Evolutionary conservation across 2,113 vertebrate species (phyloP).

Genomic region (Chaenocephalus aceratus): DNA sequence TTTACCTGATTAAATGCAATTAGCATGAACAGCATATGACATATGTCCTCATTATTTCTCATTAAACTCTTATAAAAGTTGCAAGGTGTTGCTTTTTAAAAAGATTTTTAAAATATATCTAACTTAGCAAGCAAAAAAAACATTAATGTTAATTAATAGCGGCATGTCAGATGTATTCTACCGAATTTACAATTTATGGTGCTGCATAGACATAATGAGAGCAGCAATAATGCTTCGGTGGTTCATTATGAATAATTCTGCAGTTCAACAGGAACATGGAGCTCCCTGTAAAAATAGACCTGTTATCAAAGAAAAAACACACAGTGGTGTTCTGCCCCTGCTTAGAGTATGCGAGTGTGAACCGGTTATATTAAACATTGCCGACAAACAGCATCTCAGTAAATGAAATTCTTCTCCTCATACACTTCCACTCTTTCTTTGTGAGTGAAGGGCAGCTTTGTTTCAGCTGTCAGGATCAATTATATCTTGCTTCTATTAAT

Average conservation of each 20-base stretch:
- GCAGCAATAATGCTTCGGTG: constrained; percentile 28
- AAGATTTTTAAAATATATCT: constrained; percentile 28
- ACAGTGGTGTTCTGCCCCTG: constrained; percentile 30
- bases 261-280: constrained; percentile 37
- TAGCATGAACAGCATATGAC: constrained; percentile 11
- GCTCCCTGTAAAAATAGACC: constrained; percentile 50
- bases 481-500: constrained; percentile 70
- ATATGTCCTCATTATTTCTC: constrained; percentile 22
- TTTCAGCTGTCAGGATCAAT: constrained; percentile 70
- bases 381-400: constrained; percentile 63
- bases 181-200: constrained; percentile 1
- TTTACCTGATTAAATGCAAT: constrained; percentile 17
- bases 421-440: constrained; percentile 37
- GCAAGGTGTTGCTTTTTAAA: constrained; percentile 4
- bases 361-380: constrained; percentile 34
- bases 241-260: constrained; percentile 40
- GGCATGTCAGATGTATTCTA: constrained; percentile 26
- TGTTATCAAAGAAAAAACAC: constrained; percentile 17
- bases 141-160: constrained; percentile 26
- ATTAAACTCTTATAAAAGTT: constrained; percentile 16
- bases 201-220: constrained; percentile 14
- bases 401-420: constrained; percentile 62
- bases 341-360: constrained; percentile 51
- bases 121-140: not conserved
- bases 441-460: constrained; percentile 72